Percentiles rank a stretch among this genome's conserved stretches.
phyloP scores from a whole-genome alignment of 2,888 invertebrate genomes.

The Drosophila mimetica region DNA sequence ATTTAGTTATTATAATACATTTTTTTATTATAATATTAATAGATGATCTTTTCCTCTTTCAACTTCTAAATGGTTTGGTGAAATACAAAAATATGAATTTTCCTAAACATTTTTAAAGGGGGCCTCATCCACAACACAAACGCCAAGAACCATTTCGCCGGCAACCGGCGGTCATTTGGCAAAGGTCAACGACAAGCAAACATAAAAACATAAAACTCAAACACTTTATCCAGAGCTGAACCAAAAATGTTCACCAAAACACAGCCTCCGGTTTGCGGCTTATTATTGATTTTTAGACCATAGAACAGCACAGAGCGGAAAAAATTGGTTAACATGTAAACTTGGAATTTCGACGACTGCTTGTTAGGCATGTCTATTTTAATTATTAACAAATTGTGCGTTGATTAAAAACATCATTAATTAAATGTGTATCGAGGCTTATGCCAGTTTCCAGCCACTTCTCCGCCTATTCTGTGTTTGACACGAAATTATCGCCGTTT shows the following conservation, averaged over 20 bases:
- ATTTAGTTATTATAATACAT: too few relatives aligned
- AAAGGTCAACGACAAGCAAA: slow-evolving; percentile 60
- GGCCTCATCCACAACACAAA: slow-evolving; percentile 2
- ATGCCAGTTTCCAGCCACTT: slow-evolving; percentile 31
- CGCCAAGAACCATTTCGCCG: slow-evolving; percentile 1
- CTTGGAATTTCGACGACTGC: slow-evolving; percentile 21
- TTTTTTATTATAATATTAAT: too few relatives aligned
- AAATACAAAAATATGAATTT: slow-evolving; percentile 1
- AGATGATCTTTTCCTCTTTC: too few relatives aligned
- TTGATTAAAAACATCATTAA: slow-evolving; percentile 58
- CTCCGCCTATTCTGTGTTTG: slow-evolving; percentile 8
- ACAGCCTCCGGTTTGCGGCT: slow-evolving; percentile 26
- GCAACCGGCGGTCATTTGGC: slow-evolving; percentile 52
- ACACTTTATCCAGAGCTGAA: slow-evolving; percentile 12
- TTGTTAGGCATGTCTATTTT: slow-evolving; percentile 37
- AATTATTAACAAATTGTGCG: slow-evolving; percentile 53
- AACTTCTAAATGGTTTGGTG: not conserved
- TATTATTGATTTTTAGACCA: slow-evolving; percentile 53
- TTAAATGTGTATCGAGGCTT: slow-evolving; percentile 45
- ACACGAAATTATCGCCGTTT: slow-evolving; percentile 41
- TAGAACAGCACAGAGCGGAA: not conserved
- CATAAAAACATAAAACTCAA: slow-evolving; percentile 14
- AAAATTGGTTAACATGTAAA: slow-evolving; percentile 25
- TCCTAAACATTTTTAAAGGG: slow-evolving; percentile 14
- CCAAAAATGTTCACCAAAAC: slow-evolving; percentile 6